Evolutionary conservation across 1,140 invertebrate genomes (phyloP), one percentile per base, ranked within the genome.

Genomic region (Bombus impatiens): DNA sequence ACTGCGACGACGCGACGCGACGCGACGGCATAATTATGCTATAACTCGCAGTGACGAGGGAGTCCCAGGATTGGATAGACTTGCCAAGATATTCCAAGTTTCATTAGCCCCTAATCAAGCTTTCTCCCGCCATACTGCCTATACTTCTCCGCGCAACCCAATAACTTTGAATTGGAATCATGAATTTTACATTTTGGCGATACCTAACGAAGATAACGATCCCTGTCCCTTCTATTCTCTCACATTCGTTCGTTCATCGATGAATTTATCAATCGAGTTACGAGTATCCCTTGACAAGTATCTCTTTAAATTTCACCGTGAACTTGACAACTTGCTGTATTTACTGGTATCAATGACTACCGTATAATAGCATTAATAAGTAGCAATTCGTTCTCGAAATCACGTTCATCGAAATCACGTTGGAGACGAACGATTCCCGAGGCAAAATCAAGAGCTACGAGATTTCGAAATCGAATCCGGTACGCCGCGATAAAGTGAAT

Each of bases 51-150:
- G 87, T 72, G 90, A 86, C 84, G 87, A 70, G 57, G 78, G 44
- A 77, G 81, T 25, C 53, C 57, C 42, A 77, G 82, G 78, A 80
- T 88, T 89, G 77, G 76, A 91, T 78, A 87, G 87, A 92, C 89
- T 92, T 87, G 88, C 87, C 86, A 88, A 90, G 85, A 91, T 92
- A 92, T 86, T 92, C 89, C 79, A 93, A 93, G 91, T 92, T 92
- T 90, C 90, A 93, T 94, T 93, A 93, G 86, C 81, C 85, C 82
- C 90, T 93, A 93, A 93, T 93, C 92, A 90, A 25, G 40, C 75
- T 67, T 82, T 65, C 80, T 77, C 86, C 57, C 82, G 72, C 72
- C 57, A 32, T n/a, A 12, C 72, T 18, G 86, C 42, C 25, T 57
- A 4, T 18, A 44, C 68, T 82, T 62, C 40, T 57, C 70, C 35